Base-by-base conservation (phyloP, 2,797 vertebrate genomes). In the Distichodus sexfasciatus region DNA sequence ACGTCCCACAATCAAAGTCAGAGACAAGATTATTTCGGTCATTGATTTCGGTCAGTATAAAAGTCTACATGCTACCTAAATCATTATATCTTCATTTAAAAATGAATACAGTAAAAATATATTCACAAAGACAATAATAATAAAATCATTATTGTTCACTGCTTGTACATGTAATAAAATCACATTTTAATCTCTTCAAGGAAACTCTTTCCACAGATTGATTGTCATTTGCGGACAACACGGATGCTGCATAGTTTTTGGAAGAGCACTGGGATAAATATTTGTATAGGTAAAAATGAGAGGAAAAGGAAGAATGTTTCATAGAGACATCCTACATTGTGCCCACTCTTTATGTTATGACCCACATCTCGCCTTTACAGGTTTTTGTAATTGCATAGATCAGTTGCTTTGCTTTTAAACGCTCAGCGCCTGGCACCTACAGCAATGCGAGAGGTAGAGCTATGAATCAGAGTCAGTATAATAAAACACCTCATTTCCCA, bases 391-490 rank as follows among this genome's bases (percentile, higher is more conserved):
- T 78, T 87, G 73, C 79, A 80, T 71, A 69, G 38, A 78, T 60
- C 81, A 72, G 79, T 66, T 35, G 12, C 14, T 38, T 12, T 3
- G 3, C 2, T 10, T 40, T 40, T n/a, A 43, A 63, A 76, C 60
- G 65, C 87, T 88, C 87, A 89, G 93, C 89, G 84, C 82, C 91
- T 93, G 89, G 87, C 89, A 88, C 89, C 92, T 95, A 93, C 29
- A 74, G 60, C 40, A 86, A 89, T 87, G 89, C 84, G 90, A 93
- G 93, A 96, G 94, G 95, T 96, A 97, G 94, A 93, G 90, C 93
- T 97, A 94, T 86, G 89, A 86, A 86, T 77, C 48, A 71, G 57
- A 62, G 77, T 41, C 35, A n/a, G 76, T 69, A 71, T 79, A 90
- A 89, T 89, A 90, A 54, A 31, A 29, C 40, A 1, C 24, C 51